A percentile compares a stretch with the other conserved stretches of the same genome.
phyloP scores from a whole-genome alignment of 2,888 invertebrate genomes.

The Tuta absoluta region DNA sequence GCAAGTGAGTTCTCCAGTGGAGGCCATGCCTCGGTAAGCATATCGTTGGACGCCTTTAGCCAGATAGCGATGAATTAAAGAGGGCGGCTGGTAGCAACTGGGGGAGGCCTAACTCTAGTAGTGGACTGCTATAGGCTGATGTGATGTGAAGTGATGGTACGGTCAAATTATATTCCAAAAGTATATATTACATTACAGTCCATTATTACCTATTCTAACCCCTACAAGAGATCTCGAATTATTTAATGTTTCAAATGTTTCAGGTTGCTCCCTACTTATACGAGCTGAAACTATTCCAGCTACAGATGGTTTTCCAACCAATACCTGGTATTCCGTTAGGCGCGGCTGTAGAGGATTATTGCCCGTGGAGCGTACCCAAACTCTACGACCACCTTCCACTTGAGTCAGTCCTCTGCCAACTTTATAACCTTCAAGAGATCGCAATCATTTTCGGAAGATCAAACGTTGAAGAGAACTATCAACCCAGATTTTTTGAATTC shows the following conservation, averaged over 20 bases:
- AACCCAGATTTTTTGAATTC: constrained; percentile 82
- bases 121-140: no score
- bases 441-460: constrained; percentile 68
- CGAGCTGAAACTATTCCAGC: constrained; percentile 73
- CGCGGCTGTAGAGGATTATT: constrained; percentile 59
- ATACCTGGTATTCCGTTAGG: constrained; percentile 57
- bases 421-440: constrained; percentile 79
- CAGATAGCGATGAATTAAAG: no score
- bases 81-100: no score
- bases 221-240: no score
- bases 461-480: constrained; percentile 76
- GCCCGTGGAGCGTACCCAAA: constrained; percentile 63
- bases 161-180: no score
- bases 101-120: no score
- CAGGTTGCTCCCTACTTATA: constrained; percentile 78
- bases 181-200: no score
- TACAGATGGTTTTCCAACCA: constrained; percentile 79
- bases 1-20: no score
- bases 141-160: no score
- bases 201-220: no score
- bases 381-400: constrained; percentile 82
- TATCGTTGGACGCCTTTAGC: no score
- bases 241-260: constrained; percentile 30
- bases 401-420: constrained; percentile 72
- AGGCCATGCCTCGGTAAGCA: no score